Evolutionary conservation across 2,888 invertebrate genomes (phyloP).

Genomic region (Nysson spinosus): DNA sequence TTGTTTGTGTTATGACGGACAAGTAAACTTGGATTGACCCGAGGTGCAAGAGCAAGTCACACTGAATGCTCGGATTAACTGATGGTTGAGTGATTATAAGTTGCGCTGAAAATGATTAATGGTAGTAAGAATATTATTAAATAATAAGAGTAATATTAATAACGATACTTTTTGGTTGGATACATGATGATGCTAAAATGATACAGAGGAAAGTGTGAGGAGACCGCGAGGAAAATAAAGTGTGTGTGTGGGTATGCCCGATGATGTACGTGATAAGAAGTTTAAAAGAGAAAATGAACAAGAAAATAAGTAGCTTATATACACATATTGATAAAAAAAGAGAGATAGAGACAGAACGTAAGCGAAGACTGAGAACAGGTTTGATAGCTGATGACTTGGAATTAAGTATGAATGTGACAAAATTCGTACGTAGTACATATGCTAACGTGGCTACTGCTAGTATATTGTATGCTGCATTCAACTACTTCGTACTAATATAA

Average conservation of each 20-base stretch:
- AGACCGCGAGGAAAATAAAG: no score
- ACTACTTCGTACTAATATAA: conserved; percentile 68
- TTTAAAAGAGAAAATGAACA: no score
- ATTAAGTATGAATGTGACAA: conserved; percentile 57
- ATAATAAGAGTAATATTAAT: no score
- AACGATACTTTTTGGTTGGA: conserved; percentile 25
- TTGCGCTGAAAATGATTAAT: conserved; percentile 8
- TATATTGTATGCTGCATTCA: conserved; percentile 70
- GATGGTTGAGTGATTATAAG: conserved; percentile 22
- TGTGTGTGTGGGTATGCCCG: no score
- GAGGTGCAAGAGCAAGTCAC: conserved; percentile 22
- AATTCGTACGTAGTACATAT: conserved; percentile 61
- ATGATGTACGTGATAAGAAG: no score
- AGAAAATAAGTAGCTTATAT: no score
- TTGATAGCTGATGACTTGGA: conserved; percentile 13
- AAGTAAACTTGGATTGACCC: conserved; percentile 43
- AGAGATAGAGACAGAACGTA: conserved; percentile 10
- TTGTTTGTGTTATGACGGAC: conserved; percentile 70
- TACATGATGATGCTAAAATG: no score
- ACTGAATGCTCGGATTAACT: conserved; percentile 28
- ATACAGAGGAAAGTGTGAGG: no score
- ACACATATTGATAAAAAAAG: conserved; percentile 17
- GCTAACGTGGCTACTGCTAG: conserved; percentile 65
- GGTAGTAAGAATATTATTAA: no score
- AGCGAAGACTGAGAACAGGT: conserved; percentile 4